Evolutionary conservation across 1,140 invertebrate genomes (phyloP), one percentile per base, ranked within the genome.

Genomic region (Tribolium castaneum): DNA sequence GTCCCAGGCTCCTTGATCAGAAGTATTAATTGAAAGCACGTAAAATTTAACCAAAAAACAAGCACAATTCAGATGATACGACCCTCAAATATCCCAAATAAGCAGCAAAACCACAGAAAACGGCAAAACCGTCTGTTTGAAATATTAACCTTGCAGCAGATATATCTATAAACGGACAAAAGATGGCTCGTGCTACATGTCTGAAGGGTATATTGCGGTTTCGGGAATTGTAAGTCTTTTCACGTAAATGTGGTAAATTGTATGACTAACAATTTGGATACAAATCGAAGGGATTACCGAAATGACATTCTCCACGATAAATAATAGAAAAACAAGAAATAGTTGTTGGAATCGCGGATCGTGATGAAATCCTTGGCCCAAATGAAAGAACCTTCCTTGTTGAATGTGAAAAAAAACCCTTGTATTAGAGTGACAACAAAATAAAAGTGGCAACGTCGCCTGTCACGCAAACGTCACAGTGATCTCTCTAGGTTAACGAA

Each of bases 361-460:
- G 4, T 45, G 66, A 39, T 34, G 39, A 70, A 70, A 70, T 70
- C 70, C 70, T 72, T 72, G 70, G 70, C 70, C 70, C 45, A 25
- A 72, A 50, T 72, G 70, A 7, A 12, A 72, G 19, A 25, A 34
- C 22, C 22, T 66, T 66, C 25, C 59, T 59, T 22, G 52, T 14
- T 70, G 59, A 14, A 49, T 10, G 66, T 3, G 13, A 70, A 70
- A 70, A 49, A 72, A 50, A 50, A 49, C 16, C 45, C 14, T 9
- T 72, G n/a, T 35, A 19, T 19, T 19, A 2, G 12, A 50, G 16
- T 50, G 70, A 52, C 59, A 66, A 66, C 59, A 66, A 66, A 10
- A 66, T 30, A 35, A 16, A 66, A 35, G 25, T 34, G 59, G 59
- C 59, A 66, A 66, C 59, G 59, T 66, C 12, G 59, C 59, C 59